Conservation (phyloP, 2,113 vertebrate genomes). For the Pholis gunnellus region DNA sequence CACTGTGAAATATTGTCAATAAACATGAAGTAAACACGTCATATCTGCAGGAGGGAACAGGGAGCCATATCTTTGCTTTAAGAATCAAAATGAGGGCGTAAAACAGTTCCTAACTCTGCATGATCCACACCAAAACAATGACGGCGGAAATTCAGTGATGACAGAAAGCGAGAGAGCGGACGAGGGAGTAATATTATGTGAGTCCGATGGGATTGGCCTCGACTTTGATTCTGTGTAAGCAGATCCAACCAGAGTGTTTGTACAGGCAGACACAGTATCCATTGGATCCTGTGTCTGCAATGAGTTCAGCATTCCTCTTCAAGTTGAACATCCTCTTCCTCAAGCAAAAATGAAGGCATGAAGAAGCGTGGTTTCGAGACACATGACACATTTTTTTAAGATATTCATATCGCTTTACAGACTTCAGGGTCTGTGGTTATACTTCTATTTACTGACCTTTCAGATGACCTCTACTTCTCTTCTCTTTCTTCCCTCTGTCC, state of each 20-base stretch:
- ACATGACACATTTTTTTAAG: slow-evolving; percentile 1
- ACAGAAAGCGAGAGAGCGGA: slow-evolving; percentile 27
- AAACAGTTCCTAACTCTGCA: slow-evolving; percentile 8
- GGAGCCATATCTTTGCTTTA: slow-evolving; percentile 19
- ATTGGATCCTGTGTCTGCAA: slow-evolving; percentile 33
- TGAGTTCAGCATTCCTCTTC: slow-evolving; percentile 52
- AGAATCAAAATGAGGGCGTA: slow-evolving; percentile 11
- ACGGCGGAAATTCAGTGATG: slow-evolving; percentile 45
- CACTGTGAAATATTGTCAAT: slow-evolving; percentile 15
- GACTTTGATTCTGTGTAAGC: slow-evolving; percentile 33
- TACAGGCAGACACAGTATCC: slow-evolving; percentile 35
- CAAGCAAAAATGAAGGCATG: slow-evolving; percentile 25
- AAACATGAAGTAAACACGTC: slow-evolving; percentile 1
- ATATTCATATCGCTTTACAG: slow-evolving; percentile 21
- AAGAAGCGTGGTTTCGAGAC: slow-evolving; percentile 27
- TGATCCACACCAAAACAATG: slow-evolving; percentile 34
- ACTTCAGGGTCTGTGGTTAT: slow-evolving; percentile 25
- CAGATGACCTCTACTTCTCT: not conserved
- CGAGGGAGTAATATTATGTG: slow-evolving; percentile 41
- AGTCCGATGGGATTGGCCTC: slow-evolving; percentile 45
- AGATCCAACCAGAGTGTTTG: slow-evolving; percentile 55
- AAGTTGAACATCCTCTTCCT: slow-evolving; percentile 41
- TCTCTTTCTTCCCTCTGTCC: not conserved
- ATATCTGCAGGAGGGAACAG: not conserved
- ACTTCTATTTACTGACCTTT: slow-evolving; percentile 2